Conservation (phyloP, 2,888 invertebrate genomes). For the Sialis lutaria region DNA sequence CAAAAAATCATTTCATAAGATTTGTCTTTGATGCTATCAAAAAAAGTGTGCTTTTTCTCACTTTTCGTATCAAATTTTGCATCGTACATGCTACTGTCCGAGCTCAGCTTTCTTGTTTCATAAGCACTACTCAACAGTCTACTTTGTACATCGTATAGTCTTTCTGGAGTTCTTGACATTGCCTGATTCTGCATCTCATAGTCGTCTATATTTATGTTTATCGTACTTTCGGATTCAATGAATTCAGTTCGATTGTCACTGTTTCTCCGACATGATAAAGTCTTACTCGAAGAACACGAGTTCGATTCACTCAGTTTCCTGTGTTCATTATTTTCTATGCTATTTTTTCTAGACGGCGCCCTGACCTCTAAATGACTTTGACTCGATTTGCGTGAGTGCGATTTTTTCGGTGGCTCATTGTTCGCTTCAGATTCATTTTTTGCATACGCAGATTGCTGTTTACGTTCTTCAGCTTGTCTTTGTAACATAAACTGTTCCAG, state of each 20-base stretch:
- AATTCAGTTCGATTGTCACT: conserved; percentile 1
- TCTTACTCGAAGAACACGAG: conserved; percentile 2
- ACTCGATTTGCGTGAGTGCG: not conserved
- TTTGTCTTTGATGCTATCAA: conserved; percentile 14
- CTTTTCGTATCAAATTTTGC: not conserved
- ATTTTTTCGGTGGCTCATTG: conserved; percentile 19
- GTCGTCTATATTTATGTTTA: conserved; percentile 11
- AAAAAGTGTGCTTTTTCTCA: conserved; percentile 1
- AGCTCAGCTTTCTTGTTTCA: conserved; percentile 4
- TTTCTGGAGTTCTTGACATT: conserved; percentile 27
- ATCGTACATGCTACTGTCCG: conserved; percentile 5
- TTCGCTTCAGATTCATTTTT: conserved; percentile 17
- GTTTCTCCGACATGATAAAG: conserved; percentile 1
- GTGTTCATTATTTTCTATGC: conserved; percentile 4
- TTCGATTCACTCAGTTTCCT: conserved; percentile 6
- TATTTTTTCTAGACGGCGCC: conserved; percentile 6
- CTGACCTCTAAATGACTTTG: conserved; percentile 3
- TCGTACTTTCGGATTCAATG: conserved; percentile 11
- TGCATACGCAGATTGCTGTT: conserved; percentile 23
- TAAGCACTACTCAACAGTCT: not conserved
- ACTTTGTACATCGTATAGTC: conserved; percentile 6
- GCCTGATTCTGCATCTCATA: conserved; percentile 20
- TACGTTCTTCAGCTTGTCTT: conserved; percentile 54
- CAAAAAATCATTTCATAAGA: conserved; percentile 25
- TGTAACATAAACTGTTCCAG: conserved; percentile 64